A percentile compares a stretch with the other conserved stretches of the same genome.
These are phyloP conservation scores for Agrenia bidenticulata DNA, from an alignment of 2,888 invertebrate species.

Conservation along the genomic window DNA sequence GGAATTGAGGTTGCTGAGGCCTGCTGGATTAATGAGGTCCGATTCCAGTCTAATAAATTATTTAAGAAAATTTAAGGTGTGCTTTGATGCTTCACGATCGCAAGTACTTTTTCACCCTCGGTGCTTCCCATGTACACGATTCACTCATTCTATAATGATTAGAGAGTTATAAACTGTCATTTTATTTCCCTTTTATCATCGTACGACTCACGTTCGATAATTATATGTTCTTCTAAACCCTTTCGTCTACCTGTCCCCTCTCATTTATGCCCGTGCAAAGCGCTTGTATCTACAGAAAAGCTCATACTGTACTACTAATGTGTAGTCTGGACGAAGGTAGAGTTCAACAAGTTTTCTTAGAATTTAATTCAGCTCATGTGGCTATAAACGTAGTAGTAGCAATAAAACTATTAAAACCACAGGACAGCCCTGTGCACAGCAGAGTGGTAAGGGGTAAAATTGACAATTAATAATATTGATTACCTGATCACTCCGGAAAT, in stretches of 20 bases:
- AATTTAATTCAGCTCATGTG: too few relatives aligned
- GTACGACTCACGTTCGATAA: background rate
- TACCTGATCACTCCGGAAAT: background rate
- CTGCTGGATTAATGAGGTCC: slow-evolving; percentile 3
- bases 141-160: slow-evolving; percentile 1
- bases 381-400: too few relatives aligned
- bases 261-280: too few relatives aligned
- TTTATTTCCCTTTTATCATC: slow-evolving; percentile 6
- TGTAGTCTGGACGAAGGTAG: too few relatives aligned
- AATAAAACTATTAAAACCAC: too few relatives aligned
- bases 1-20: background rate
- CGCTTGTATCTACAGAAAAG: too few relatives aligned
- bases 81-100: background rate
- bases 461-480: slow-evolving; percentile 6
- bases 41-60: slow-evolving; percentile 7
- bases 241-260: slow-evolving; percentile 1
- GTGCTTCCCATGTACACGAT: background rate
- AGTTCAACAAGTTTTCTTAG: slow-evolving; percentile 6
- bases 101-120: background rate
- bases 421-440: too few relatives aligned
- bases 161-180: slow-evolving; percentile 1
- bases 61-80: slow-evolving; percentile 5
- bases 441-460: background rate
- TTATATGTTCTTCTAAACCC: background rate
- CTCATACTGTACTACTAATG: too few relatives aligned